Percentiles rank a stretch among this genome's conserved stretches.
These are phyloP conservation scores for Orthosia incerta DNA, from an alignment of 2,888 invertebrate genomes.

Conservation along the genomic window DNA sequence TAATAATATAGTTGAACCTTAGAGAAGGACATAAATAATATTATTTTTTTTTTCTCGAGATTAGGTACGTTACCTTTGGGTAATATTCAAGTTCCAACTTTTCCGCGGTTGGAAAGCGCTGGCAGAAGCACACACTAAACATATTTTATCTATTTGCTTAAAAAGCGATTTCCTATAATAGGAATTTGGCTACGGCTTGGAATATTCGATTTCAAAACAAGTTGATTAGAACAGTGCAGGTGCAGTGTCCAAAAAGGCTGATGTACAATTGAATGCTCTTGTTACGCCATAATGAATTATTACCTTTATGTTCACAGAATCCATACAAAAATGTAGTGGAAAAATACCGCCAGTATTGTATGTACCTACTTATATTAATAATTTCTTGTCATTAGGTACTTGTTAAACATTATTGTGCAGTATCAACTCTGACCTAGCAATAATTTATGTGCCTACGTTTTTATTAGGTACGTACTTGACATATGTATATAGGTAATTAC, in stretches of 20 bases:
- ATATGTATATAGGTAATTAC: neutral
- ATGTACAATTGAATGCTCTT: neutral
- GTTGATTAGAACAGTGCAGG: neutral
- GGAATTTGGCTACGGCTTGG: neutral
- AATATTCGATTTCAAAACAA: neutral
- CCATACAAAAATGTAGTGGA: conserved; percentile 29
- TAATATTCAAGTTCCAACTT: neutral
- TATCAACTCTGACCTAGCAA: conserved; percentile 44
- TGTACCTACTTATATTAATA: conserved; percentile 1
- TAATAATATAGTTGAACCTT: neutral
- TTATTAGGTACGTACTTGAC: neutral
- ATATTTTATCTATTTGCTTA: neutral
- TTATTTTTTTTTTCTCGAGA: neutral
- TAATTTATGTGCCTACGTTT: conserved; percentile 24
- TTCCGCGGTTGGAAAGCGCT: neutral
- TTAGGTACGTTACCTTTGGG: neutral
- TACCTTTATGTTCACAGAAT: conserved; percentile 8
- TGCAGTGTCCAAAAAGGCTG: neutral
- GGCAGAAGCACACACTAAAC: neutral
- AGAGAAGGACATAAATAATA: too few relatives aligned
- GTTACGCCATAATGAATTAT: conserved; percentile 4
- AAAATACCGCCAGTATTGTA: conserved; percentile 11
- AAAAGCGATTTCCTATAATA: neutral
- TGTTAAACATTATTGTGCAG: conserved; percentile 30
- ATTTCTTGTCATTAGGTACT: conserved; percentile 26